Base-by-base conservation (phyloP, 1,140 invertebrate species). In the Teleogryllus occipitalis region DNA sequence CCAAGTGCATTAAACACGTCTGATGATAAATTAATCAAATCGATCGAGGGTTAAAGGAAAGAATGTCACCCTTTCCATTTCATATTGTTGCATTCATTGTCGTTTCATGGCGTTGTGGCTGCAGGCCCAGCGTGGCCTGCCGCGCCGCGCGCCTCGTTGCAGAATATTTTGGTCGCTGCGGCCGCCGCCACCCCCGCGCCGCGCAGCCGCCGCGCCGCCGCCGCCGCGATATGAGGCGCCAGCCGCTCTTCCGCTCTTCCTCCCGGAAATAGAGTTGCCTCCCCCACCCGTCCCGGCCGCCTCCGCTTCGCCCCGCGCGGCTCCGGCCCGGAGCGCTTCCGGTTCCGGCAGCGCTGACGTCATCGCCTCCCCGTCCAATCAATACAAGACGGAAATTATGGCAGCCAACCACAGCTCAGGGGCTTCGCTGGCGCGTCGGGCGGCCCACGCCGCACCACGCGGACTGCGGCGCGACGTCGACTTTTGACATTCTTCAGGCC, bases 361-460 rank as follows among this genome's bases (percentile, higher is more conserved):
- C 75, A 76, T n/a, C 39, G 46, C 76, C 8, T 48, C 46, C 15
- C 76, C n/a, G 46, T 18, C 75, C 75, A 77, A 77, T 77, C 76
- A 77, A 77, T 77, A 77, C 76, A 77, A 77, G 76, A 48, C 76
- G 76, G 76, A 77, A 77, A 77, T 77, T 77, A 77, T 77, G 1
- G 46, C 76, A 77, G 48, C 76, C 76, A 77, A 77, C 76, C 76
- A 77, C 47, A 48, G 76, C 27, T 39, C 27, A 39, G 27, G 27
- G 27, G 27, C 27, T 39, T 39, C 27, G 27, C 27, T 39, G 27
- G 27, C 27, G 27, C 27, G 27, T 39, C 27, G 27, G 27, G 27
- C 27, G 5, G 27, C 27, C 27, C 27, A 39, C 27, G 27, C 27
- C 27, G 27, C 27, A 39, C 27, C 27, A 39, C 27, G 27, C 27